phyloP scores from a whole-genome alignment of 2,113 vertebrate genomes.

The Speoplatyrhinus poulsoni region DNA sequence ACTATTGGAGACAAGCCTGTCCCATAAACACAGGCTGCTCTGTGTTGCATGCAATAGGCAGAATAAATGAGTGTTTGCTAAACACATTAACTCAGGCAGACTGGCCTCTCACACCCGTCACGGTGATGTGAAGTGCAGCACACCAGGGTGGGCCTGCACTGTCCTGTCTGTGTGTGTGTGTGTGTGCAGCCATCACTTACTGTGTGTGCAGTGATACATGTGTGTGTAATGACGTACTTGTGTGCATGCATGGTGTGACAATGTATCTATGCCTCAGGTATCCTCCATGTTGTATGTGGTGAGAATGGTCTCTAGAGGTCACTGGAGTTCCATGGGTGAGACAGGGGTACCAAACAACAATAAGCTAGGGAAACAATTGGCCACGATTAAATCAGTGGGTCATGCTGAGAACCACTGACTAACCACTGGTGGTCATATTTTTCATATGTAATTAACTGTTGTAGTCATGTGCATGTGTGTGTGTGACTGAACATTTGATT shows the following conservation, averaged over 20 bases:
- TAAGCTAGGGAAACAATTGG: constrained; percentile 17
- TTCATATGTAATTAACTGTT: not conserved
- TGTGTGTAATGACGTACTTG: not conserved
- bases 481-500: no score
- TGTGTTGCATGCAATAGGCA: constrained; percentile 63
- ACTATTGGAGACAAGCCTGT: constrained; percentile 57
- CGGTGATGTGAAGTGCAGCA: constrained; percentile 59
- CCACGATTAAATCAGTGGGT: constrained; percentile 17
- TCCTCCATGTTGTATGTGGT: constrained; percentile 70
- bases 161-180: constrained; percentile 34
- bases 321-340: constrained; percentile 82
- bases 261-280: constrained; percentile 45
- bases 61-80: constrained; percentile 77
- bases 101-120: constrained; percentile 52
- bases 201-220: not conserved
- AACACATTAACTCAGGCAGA: constrained; percentile 73
- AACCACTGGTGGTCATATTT: constrained; percentile 34
- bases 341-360: constrained; percentile 63
- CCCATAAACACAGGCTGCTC: constrained; percentile 71
- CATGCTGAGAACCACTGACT: no score
- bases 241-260: not conserved
- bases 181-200: constrained; percentile 11
- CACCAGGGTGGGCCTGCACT: constrained; percentile 51
- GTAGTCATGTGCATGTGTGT: no score
- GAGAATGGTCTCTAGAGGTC: constrained; percentile 81